phyloP scores from a whole-genome alignment of 2,888 invertebrate species.

The Agonopterix subpropinquella region DNA sequence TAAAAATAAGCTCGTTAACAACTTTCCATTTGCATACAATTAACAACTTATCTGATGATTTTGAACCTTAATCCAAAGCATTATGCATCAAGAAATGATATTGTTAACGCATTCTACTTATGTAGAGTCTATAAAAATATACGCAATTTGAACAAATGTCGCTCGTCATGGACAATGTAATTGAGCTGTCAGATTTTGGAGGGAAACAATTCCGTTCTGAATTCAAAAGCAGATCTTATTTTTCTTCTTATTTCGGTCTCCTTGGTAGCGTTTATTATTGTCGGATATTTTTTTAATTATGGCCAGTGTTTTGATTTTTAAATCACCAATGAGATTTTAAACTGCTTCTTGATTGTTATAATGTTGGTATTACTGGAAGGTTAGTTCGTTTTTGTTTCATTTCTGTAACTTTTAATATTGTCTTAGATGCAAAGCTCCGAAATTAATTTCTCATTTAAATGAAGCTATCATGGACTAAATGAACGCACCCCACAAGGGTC shows the following conservation, averaged over 20 bases:
- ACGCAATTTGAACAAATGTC: slow-evolving; percentile 71
- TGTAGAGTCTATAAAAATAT: slow-evolving; percentile 36
- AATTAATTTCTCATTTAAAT: slow-evolving; percentile 60
- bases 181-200: slow-evolving; percentile 65
- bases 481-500: slow-evolving; percentile 41
- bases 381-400: too few species aligned
- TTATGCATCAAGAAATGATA: slow-evolving; percentile 1
- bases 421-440: neutral
- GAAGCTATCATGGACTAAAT: slow-evolving; percentile 48
- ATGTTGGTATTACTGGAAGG: too few species aligned
- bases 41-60: neutral
- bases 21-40: slow-evolving; percentile 18
- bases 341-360: too few species aligned
- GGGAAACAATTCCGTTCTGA: slow-evolving; percentile 30
- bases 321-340: too few species aligned
- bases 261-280: neutral
- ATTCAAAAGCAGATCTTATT: slow-evolving; percentile 2
- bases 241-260: slow-evolving; percentile 3
- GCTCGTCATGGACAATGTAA: slow-evolving; percentile 50
- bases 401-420: too few species aligned
- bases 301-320: too few species aligned
- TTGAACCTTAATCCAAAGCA: accelerated
- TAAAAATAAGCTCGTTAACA: slow-evolving; percentile 45
- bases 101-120: slow-evolving; percentile 7
- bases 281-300: neutral